These are phyloP conservation scores for Matsumurasca onukii DNA, from an alignment of 1,140 invertebrate genomes.

Conservation along the genomic window DNA sequence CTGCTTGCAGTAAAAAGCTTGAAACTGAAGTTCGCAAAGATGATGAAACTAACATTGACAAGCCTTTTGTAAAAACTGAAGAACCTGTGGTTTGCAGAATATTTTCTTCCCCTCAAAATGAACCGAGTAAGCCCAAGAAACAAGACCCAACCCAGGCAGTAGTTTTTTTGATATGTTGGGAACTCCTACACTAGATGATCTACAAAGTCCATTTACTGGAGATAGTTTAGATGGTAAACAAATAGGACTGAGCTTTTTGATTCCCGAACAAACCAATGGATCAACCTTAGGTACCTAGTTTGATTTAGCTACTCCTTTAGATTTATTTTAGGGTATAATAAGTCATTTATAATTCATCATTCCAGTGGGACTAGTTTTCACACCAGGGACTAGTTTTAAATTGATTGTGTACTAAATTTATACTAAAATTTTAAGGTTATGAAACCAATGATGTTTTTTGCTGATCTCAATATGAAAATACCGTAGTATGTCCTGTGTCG, in stretches of 20 bases:
- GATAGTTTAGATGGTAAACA: too few relatives aligned
- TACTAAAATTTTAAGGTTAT: too few relatives aligned
- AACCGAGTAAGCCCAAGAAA: constrained; percentile 21
- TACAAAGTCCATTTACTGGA: neutral
- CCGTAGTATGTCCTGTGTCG: too few relatives aligned
- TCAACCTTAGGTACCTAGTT: constrained; percentile 14
- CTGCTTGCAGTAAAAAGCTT: neutral
- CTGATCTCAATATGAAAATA: too few relatives aligned
- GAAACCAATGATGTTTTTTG: too few relatives aligned
- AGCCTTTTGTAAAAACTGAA: constrained; percentile 31
- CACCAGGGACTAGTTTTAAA: too few relatives aligned
- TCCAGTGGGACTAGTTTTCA: too few relatives aligned
- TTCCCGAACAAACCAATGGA: neutral
- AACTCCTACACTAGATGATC: neutral
- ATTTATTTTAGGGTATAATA: too few relatives aligned
- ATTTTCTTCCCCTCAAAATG: constrained; percentile 41
- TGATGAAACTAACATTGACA: neutral
- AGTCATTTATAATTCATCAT: too few relatives aligned
- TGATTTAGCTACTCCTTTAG: neutral
- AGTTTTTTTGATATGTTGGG: constrained; percentile 41
- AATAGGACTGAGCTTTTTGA: neutral
- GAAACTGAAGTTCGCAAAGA: neutral
- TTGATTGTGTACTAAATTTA: too few relatives aligned
- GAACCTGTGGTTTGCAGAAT: constrained; percentile 52
- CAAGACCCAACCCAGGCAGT: constrained; percentile 29